Base-by-base conservation (phyloP, 2,797 vertebrate species). In the Sebastes alutus region DNA sequence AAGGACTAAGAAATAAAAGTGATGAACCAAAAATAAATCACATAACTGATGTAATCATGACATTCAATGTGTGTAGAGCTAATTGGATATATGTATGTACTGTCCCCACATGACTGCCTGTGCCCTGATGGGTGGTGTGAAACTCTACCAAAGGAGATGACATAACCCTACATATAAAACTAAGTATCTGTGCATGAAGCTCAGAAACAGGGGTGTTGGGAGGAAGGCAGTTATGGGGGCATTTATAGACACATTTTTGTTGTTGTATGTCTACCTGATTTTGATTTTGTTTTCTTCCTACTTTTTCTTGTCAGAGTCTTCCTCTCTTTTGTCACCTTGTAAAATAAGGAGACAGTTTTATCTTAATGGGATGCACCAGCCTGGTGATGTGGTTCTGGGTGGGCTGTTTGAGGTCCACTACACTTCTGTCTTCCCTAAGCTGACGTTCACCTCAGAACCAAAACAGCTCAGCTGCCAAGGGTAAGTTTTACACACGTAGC, bases 401-500 rank as follows among this genome's bases (percentile, higher is more conserved):
- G 94, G 94, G 4, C 62, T 96, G 61, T 96, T 95, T 63, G 87
- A 91, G 20, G 73, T 95, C 7, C 91, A 95, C 63, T 93, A 92
- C 56, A 87, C 85, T 33, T 92, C 94, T 25, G 58, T 90, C 10
- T 92, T 92, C 23, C 90, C 94, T 23, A 90, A 95, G 27, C 61
- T 89, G 54, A 88, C 85, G 9, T 95, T 93, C 35, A 93, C 78
- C 11, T 90, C 89, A 13, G 75, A 94, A 70, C 95, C 94, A n/a
- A 75, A 87, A 93, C 86, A 90, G n/a, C 91, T 80, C 25, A 81
- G 2, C 6, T 92, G 90, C 29, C 54, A 81, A 16, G 82, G 88
- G 90, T 90, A 70, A 84, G 82, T 79, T 6, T 60, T 2, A 49
- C 16, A 20, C 4, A 16, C 3, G 2, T 38, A 88, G 1, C 22